Conservation (phyloP, 2,113 vertebrate species). For the Holacanthus passer region DNA sequence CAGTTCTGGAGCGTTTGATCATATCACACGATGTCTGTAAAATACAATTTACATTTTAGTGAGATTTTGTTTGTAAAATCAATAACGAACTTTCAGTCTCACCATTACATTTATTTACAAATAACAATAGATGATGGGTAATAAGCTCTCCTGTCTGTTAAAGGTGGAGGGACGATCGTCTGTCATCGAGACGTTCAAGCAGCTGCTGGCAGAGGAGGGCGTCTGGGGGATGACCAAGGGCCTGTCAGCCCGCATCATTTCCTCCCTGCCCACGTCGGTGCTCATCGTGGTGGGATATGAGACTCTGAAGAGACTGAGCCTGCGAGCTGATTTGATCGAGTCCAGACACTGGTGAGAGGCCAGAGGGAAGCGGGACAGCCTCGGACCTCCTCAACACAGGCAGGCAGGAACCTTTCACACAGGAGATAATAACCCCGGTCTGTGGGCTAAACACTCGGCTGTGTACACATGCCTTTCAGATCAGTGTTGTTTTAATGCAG, state of each 20-base stretch:
- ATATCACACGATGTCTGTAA: background rate
- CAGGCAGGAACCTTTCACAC: background rate
- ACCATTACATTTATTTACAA: background rate
- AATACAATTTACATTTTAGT: no score
- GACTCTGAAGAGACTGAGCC: slow-evolving; percentile 96
- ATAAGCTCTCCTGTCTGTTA: background rate
- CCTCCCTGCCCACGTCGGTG: slow-evolving; percentile 92
- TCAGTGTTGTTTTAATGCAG: background rate
- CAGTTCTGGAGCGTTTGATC: background rate
- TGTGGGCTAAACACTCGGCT: background rate
- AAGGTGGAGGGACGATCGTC: slow-evolving; percentile 96
- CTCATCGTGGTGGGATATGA: slow-evolving; percentile 97
- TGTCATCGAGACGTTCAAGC: slow-evolving; percentile 91
- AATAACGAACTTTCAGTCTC: no score
- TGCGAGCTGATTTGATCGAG: slow-evolving; percentile 92
- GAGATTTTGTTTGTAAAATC: no score
- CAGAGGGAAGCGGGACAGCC: background rate
- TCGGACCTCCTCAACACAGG: background rate
- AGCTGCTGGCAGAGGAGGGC: slow-evolving; percentile 94
- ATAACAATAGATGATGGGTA: background rate
- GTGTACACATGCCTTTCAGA: background rate
- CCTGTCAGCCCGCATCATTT: slow-evolving; percentile 94
- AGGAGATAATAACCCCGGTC: background rate
- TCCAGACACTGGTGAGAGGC: slow-evolving; percentile 92
- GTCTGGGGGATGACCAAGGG: slow-evolving; percentile 93